A percentile compares a stretch with the other conserved stretches of the same genome.
Evolutionary conservation across 2,888 invertebrate genomes (phyloP).

Genomic region (Agapostemon virescens): DNA sequence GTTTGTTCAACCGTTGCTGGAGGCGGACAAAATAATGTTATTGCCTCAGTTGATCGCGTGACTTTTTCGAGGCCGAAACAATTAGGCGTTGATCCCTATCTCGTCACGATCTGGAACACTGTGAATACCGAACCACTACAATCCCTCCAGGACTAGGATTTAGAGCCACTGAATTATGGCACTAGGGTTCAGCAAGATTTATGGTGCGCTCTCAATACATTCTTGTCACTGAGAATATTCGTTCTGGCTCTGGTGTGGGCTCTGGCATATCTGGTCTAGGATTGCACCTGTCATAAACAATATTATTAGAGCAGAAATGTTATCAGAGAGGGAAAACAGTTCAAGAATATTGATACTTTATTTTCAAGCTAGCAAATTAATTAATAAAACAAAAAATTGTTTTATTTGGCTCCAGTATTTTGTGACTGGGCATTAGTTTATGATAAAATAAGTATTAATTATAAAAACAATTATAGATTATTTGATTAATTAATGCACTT

Average conservation of each 20-base stretch:
- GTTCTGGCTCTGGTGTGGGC: no score
- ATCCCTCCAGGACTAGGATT: not conserved
- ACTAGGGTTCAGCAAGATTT: not conserved
- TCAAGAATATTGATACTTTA: no score
- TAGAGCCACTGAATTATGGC: not conserved
- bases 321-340: no score
- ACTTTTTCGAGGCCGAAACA: conserved; percentile 23
- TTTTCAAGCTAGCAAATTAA: no score
- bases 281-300: not conserved
- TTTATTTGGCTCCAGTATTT: no score
- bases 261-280: no score
- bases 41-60: conserved; percentile 14
- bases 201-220: not conserved
- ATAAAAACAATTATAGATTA: no score
- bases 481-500: no score
- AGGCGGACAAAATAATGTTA: conserved; percentile 3
- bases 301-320: not conserved
- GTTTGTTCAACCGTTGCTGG: not conserved
- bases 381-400: no score
- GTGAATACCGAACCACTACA: not conserved
- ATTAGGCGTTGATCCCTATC: conserved; percentile 5
- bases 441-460: no score
- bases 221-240: not conserved
- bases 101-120: conserved; percentile 2
- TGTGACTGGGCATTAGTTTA: no score